Base-by-base conservation (phyloP, 2,797 vertebrate genomes). In the Takifugu rubripes region DNA sequence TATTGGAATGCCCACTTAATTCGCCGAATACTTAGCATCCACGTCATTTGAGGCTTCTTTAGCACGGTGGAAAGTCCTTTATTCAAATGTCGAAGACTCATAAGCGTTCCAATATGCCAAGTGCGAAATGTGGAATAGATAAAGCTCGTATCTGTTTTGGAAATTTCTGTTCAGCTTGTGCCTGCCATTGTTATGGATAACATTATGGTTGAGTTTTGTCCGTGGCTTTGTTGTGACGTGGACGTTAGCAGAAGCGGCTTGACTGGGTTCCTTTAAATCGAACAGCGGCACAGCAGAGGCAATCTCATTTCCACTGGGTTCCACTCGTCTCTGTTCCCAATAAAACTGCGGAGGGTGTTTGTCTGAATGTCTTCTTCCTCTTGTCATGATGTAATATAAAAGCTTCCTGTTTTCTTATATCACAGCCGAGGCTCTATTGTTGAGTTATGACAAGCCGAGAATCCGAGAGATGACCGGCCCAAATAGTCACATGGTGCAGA, bases 111-210 rank as follows among this genome's bases (percentile, higher is more conserved):
- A 66, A 58, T 59, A 59, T 55, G 56, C 61, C 33, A 57, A 53
- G 57, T 64, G 47, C 52, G 49, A 74, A 80, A 83, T 69, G 71
- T 83, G 79, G 70, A 72, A 68, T 59, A 68, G 79, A 79, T 84
- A 66, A 80, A 62, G 74, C 71, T 69, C 66, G 27, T 74, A 63
- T 83, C 68, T 86, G 82, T 86, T 87, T 83, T 86, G 79, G 81
- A 86, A 81, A 84, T 74, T 29, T 73, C 56, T 64, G 68, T 53
- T 26, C 12, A 26, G 69, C 69, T 26, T 43, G 59, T 47, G 52
- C 49, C 64, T 5, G 25, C 27, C 64, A 49, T 64, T 84, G 84
- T 87, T 89, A 77, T 83, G 72, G 82, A 83, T 86, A 80, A 83
- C 76, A 62, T 58, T 66, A 14, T 54, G 43, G 47, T 46, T 33